Conservation (phyloP, 2,797 vertebrate genomes). For the Agapornis canus region DNA sequence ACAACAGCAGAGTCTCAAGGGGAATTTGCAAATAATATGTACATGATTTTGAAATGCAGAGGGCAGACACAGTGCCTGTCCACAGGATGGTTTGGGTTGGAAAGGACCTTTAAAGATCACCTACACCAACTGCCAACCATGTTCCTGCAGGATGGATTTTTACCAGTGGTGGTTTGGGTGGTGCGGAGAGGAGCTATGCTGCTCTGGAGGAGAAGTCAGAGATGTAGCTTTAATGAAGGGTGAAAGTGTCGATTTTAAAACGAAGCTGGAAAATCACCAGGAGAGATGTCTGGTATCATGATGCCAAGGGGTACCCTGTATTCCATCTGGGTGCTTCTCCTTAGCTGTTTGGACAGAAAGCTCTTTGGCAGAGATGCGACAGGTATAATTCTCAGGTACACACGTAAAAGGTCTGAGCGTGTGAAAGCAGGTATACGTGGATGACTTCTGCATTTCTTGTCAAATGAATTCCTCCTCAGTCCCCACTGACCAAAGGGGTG, state of each 20-base stretch:
- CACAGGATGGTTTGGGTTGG: neutral
- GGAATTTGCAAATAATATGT: rapidly evolving
- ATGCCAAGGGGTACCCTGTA: neutral
- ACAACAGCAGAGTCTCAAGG: neutral
- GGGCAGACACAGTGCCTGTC: neutral
- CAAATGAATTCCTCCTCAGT: neutral
- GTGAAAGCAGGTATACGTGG: neutral
- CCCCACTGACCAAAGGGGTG: neutral
- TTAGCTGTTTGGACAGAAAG: neutral
- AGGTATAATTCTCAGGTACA: neutral
- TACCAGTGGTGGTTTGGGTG: neutral
- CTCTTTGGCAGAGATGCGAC: neutral
- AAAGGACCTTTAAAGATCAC: neutral
- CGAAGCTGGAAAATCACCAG: neutral
- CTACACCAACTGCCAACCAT: neutral
- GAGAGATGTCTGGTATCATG: neutral
- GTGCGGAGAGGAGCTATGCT: neutral
- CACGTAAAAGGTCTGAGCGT: neutral
- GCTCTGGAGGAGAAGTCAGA: neutral
- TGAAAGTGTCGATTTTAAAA: neutral
- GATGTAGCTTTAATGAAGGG: neutral
- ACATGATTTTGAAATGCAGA: neutral
- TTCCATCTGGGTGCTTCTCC: neutral
- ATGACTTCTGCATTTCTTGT: neutral
- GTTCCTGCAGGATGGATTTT: neutral